These are phyloP conservation scores for Centropus unirufus DNA, from an alignment of 2,113 vertebrate genomes.

Conservation along the genomic window DNA sequence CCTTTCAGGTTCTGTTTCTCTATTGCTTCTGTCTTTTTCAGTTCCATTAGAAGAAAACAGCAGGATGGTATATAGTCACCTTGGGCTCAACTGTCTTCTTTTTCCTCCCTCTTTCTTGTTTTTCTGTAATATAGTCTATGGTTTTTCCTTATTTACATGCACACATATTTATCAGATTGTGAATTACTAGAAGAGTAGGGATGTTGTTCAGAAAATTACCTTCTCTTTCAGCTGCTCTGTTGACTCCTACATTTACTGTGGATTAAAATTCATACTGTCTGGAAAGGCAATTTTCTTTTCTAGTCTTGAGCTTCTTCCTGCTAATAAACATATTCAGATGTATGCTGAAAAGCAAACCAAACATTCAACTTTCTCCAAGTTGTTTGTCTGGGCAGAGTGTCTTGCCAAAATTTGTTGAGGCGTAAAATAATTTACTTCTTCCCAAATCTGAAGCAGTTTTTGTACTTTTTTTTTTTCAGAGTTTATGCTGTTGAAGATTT, in stretches of 20 bases:
- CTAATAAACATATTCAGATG: background rate
- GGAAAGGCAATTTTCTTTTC: background rate
- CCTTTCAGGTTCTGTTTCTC: background rate
- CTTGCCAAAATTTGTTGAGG: background rate
- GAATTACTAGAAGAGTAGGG: background rate
- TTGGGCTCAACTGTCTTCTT: background rate
- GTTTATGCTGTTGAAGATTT: background rate
- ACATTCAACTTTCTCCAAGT: background rate
- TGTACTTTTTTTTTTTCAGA: background rate
- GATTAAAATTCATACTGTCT: background rate
- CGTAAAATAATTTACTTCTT: background rate
- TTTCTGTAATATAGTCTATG: background rate
- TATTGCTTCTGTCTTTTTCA: background rate
- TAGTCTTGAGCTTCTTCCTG: background rate
- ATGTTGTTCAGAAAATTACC: background rate
- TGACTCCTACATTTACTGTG: background rate
- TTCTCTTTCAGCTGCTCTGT: background rate
- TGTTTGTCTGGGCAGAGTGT: background rate
- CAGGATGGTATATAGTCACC: background rate
- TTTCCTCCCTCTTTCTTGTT: background rate
- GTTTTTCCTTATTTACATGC: background rate
- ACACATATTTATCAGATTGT: background rate
- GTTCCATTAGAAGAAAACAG: background rate
- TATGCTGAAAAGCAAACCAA: background rate
- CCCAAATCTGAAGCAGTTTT: background rate